phyloP scores from a whole-genome alignment of 2,113 vertebrate species.

The Mustela nigripes region DNA sequence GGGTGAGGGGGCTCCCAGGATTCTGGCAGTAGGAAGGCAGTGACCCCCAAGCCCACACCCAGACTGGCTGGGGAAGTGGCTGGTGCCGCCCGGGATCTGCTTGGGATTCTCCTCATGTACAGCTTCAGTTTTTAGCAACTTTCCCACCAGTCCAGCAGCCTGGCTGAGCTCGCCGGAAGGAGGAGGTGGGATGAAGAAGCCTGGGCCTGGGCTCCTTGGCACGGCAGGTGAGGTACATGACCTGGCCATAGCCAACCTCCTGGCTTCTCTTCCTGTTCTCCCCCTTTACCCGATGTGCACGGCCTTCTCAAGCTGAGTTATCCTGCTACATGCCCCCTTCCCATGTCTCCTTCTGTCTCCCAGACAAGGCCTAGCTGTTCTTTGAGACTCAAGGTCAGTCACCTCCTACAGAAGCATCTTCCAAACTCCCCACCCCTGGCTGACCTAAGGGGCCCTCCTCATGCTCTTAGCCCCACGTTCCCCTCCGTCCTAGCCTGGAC shows the following conservation, averaged over 20 bases:
- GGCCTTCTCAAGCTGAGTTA: not conserved
- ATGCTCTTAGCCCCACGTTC: fast-evolving
- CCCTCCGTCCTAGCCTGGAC: not conserved
- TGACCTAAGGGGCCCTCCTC: not conserved
- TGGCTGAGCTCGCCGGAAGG: not conserved
- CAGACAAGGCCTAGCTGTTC: not conserved
- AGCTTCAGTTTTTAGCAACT: not conserved
- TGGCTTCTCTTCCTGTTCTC: not conserved
- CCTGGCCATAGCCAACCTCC: not conserved
- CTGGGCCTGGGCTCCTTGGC: not conserved
- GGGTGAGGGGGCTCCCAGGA: slow-evolving; percentile 57
- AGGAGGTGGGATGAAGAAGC: not conserved
- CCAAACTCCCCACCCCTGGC: too few species aligned
- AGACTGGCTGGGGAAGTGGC: slow-evolving; percentile 91
- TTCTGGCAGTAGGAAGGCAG: slow-evolving; percentile 90
- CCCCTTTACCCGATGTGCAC: not conserved
- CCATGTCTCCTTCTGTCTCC: not conserved
- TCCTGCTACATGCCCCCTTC: not conserved
- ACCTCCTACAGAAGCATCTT: not conserved
- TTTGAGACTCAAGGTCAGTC: not conserved
- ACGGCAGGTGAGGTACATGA: not conserved
- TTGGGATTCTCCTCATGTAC: slow-evolving; percentile 71
- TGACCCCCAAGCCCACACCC: slow-evolving; percentile 90
- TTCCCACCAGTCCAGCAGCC: not conserved
- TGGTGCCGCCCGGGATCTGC: slow-evolving; percentile 82